phyloP scores from a whole-genome alignment of 2,113 vertebrate genomes.

The Accipiter cooperii region DNA sequence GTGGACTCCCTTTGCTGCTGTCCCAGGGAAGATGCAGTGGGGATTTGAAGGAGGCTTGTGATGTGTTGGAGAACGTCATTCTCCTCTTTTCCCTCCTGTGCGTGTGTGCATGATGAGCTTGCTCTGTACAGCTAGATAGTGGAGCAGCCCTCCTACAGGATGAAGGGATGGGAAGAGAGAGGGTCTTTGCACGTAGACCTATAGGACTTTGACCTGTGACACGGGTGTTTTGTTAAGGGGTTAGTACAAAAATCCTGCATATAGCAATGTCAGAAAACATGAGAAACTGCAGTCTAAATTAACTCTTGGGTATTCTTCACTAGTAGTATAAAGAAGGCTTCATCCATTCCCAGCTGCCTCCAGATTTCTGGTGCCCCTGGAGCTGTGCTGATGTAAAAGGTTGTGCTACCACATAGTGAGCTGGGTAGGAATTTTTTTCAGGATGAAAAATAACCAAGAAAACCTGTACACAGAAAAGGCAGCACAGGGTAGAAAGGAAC shows the following conservation, averaged over 20 bases:
- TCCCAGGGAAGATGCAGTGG: background rate
- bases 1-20: background rate
- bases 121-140: accelerated
- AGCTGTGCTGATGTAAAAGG: background rate
- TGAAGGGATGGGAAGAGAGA: background rate
- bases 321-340: background rate
- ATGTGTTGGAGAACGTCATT: background rate
- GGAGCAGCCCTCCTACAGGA: background rate
- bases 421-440: background rate
- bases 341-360: background rate
- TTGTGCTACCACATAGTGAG: background rate
- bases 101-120: background rate
- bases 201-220: background rate
- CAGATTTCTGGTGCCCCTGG: background rate
- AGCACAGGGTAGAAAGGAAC: background rate
- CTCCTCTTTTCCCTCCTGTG: background rate
- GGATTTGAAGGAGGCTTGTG: background rate
- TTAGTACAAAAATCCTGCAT: background rate
- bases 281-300: background rate
- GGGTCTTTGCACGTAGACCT: background rate
- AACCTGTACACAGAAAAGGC: background rate
- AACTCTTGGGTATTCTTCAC: background rate
- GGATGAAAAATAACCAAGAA: background rate
- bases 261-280: background rate
- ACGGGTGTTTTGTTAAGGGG: background rate